Conservation (phyloP, 1,140 invertebrate genomes). For the Magallana angulata region DNA sequence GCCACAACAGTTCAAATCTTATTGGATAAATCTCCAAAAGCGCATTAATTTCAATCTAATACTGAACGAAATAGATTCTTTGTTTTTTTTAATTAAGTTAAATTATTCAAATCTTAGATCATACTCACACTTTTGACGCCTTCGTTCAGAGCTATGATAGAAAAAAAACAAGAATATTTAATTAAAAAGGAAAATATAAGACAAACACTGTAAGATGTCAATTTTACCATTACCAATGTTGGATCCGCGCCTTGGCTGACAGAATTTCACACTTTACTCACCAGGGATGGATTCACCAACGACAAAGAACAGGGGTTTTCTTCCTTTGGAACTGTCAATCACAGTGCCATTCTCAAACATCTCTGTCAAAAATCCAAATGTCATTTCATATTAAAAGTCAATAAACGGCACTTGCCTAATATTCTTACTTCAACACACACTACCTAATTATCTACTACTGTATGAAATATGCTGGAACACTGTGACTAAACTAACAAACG, state of each 20-base stretch:
- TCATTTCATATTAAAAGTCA: too few species aligned
- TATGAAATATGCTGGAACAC: too few species aligned
- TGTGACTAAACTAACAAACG: too few species aligned
- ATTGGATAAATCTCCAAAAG: too few species aligned
- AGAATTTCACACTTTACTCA: not conserved
- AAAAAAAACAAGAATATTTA: not conserved
- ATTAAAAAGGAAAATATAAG: too few species aligned
- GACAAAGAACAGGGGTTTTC: conserved; percentile 18
- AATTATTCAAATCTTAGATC: not conserved
- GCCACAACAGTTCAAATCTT: too few species aligned
- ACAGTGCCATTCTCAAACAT: conserved; percentile 24
- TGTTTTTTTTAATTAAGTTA: not conserved
- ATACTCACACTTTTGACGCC: conserved; percentile 28
- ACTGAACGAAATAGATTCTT: not conserved
- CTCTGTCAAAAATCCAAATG: not conserved
- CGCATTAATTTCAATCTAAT: not conserved
- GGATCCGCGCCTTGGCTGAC: too few species aligned
- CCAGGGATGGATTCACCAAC: conserved; percentile 13
- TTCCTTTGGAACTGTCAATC: not conserved
- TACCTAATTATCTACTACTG: too few species aligned
- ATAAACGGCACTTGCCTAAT: too few species aligned
- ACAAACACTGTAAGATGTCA: too few species aligned
- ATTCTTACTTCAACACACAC: too few species aligned
- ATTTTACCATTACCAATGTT: too few species aligned
- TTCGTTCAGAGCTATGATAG: conserved; percentile 11